Evolutionary conservation across 2,113 vertebrate genomes (phyloP).

Genomic region (Motacilla alba): DNA sequence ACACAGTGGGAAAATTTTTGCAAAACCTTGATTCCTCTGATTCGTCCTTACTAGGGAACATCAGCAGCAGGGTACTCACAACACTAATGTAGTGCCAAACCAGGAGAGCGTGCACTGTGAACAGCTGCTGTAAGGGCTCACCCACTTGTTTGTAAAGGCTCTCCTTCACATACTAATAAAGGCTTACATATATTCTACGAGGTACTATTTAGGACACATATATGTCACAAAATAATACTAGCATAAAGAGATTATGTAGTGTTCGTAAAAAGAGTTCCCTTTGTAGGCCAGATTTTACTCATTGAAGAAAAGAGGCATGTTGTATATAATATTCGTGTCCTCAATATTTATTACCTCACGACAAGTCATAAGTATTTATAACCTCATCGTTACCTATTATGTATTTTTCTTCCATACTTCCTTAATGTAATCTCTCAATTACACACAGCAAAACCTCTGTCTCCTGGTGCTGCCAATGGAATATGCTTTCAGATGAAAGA

Average conservation of each 20-base stretch:
- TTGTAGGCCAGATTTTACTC: not conserved
- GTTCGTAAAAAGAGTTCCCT: rapidly evolving
- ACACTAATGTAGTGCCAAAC: not conserved
- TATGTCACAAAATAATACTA: not conserved
- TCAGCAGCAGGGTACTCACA: not conserved
- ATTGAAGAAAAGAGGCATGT: not conserved
- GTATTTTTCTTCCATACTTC: not conserved
- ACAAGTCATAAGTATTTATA: not conserved
- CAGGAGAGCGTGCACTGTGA: not conserved
- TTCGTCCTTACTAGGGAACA: not conserved
- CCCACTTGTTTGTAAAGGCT: not conserved
- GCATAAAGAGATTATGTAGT: not conserved
- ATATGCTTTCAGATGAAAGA: not conserved
- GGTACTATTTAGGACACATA: not conserved
- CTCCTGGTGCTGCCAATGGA: not conserved
- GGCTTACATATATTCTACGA: not conserved
- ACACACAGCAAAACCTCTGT: not conserved
- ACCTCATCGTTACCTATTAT: rapidly evolving
- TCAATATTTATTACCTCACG: not conserved
- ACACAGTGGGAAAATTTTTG: rapidly evolving
- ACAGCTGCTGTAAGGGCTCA: not conserved
- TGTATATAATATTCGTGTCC: not conserved
- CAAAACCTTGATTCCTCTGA: not conserved
- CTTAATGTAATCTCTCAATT: not conserved
- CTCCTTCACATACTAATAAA: not conserved